Evolutionary conservation across 2,888 invertebrate species (phyloP).

Genomic region (Bellardia pandia): DNA sequence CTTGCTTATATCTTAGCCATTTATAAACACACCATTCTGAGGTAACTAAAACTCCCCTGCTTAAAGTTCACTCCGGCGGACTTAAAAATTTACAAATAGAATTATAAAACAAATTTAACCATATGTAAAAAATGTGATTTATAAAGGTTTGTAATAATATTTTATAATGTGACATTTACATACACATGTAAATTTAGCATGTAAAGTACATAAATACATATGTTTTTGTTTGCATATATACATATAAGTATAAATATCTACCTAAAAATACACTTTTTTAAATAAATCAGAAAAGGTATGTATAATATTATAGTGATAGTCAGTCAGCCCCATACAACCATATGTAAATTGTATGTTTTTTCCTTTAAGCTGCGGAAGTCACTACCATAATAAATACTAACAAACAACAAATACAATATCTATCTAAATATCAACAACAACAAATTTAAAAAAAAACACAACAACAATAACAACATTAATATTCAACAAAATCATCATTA

Average conservation of each 20-base stretch:
- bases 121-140: no score
- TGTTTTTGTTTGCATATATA: neutral
- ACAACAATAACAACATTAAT: slow-evolving; percentile 48
- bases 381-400: slow-evolving; percentile 63
- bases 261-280: neutral
- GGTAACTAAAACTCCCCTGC: no score
- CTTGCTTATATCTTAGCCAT: no score
- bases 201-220: neutral
- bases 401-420: slow-evolving; percentile 55
- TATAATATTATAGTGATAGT: neutral
- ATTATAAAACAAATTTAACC: no score
- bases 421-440: neutral
- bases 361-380: slow-evolving; percentile 68
- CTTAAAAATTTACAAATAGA: no score
- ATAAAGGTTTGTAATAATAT: no score
- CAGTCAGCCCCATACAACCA: neutral
- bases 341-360: slow-evolving; percentile 40
- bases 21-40: no score
- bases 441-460: slow-evolving; percentile 18
- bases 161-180: no score
- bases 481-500: slow-evolving; percentile 43
- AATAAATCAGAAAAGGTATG: slow-evolving; percentile 10
- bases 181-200: neutral
- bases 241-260: neutral
- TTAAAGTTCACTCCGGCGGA: no score